phyloP scores from a whole-genome alignment of 2,888 invertebrate species.

The Colostygia pectinataria region DNA sequence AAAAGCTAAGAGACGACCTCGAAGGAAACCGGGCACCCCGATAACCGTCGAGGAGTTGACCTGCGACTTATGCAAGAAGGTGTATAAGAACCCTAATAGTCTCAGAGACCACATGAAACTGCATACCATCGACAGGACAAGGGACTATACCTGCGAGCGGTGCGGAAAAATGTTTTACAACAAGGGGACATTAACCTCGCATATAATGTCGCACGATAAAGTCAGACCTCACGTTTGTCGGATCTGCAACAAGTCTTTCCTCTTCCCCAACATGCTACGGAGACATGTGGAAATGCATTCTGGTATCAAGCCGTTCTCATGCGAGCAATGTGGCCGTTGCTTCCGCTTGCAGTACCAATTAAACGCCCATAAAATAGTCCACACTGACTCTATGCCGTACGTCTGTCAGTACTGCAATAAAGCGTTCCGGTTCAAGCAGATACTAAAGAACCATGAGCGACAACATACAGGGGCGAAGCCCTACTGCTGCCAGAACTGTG shows the following conservation, averaged over 20 bases:
- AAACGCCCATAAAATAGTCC: slow-evolving; percentile 88
- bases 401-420: slow-evolving; percentile 89
- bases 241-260: slow-evolving; percentile 71
- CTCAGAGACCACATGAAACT: slow-evolving; percentile 81
- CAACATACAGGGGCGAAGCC: slow-evolving; percentile 89
- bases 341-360: slow-evolving; percentile 87
- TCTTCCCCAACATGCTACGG: slow-evolving; percentile 71
- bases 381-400: slow-evolving; percentile 91
- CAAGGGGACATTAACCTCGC: slow-evolving; percentile 71
- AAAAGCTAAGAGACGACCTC: slow-evolving; percentile 55
- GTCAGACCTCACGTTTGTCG: slow-evolving; percentile 66
- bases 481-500: slow-evolving; percentile 88
- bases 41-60: slow-evolving; percentile 68
- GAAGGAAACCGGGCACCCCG: slow-evolving; percentile 64
- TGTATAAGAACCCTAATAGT: slow-evolving; percentile 63
- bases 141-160: slow-evolving; percentile 71
- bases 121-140: slow-evolving; percentile 74
- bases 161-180: slow-evolving; percentile 75
- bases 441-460: slow-evolving; percentile 87
- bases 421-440: slow-evolving; percentile 89
- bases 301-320: slow-evolving; percentile 68
- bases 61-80: slow-evolving; percentile 65
- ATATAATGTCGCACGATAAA: slow-evolving; percentile 72
- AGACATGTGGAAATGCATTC: slow-evolving; percentile 75
- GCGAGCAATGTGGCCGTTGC: slow-evolving; percentile 71